Evolutionary conservation across 2,797 vertebrate genomes (phyloP).

Genomic region (Rhinoraja longicauda): DNA sequence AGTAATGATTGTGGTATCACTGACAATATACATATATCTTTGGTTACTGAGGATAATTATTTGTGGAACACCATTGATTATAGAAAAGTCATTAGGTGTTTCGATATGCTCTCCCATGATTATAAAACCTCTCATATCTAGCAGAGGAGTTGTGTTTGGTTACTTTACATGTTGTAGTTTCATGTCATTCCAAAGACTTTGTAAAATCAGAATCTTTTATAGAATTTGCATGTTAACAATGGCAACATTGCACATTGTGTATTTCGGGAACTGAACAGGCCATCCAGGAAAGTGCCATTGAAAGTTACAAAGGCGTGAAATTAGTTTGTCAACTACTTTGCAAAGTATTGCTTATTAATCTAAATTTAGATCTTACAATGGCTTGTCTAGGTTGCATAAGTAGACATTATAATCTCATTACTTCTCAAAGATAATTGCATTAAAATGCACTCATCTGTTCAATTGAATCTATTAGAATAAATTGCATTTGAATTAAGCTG

Average conservation of each 20-base stretch:
- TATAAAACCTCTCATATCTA: background rate
- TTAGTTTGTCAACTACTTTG: slow-evolving; percentile 1
- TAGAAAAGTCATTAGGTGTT: background rate
- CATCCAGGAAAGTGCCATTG: background rate
- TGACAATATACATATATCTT: background rate
- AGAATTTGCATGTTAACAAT: too few relatives aligned
- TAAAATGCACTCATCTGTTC: slow-evolving; percentile 32
- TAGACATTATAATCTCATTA: slow-evolving; percentile 16
- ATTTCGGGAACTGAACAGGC: background rate
- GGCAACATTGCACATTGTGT: background rate
- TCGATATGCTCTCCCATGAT: background rate
- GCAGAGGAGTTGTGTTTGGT: background rate
- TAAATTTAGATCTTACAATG: slow-evolving; percentile 15
- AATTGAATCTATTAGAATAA: background rate
- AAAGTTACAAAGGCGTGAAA: background rate
- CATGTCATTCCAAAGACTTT: background rate
- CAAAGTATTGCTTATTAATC: slow-evolving; percentile 4
- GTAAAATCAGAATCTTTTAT: background rate
- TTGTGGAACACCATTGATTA: background rate
- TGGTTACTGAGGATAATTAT: background rate
- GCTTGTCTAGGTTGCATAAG: slow-evolving; percentile 12
- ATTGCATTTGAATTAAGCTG: slow-evolving; percentile 3
- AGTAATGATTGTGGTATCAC: background rate
- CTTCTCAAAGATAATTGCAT: slow-evolving; percentile 10
- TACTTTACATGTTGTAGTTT: background rate